Evolutionary conservation across 2,888 invertebrate species (phyloP), one percentile per base, ranked within the genome.

Genomic region (Neocrepidodera transversa): DNA sequence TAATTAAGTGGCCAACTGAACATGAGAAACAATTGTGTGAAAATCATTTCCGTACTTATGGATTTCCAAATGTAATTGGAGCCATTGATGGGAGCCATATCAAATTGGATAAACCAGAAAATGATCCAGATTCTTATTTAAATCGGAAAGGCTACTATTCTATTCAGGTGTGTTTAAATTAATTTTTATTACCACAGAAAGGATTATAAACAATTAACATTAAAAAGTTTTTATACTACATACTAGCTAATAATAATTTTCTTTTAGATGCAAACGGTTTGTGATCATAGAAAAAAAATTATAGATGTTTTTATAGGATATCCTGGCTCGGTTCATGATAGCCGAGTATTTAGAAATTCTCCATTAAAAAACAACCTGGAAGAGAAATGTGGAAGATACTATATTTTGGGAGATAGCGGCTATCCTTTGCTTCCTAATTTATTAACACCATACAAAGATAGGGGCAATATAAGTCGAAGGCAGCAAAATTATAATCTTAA

Each of bases 121-220:
- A 62, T n/a, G 61, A 62, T 58, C 49, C 64, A 4, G 62, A 64
- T 35, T 64, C 58, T 8, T 65, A 65, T 50, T n/a, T 52, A 7
- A 58, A 61, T 38, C 30, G 58, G 13, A 54, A 60, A 58, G 48
- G 47, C 2, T 59, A 36, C 11, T 54, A 59, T 55, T 61, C 61
- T 36, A 52, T 58, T 48, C 58, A 61, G 61, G 58, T 62, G 60
- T 2, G 6, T 32, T 28, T 26, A 13, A 23, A 23, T n/a, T n/a
- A n/a, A n/a, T n/a, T n/a, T n/a, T n/a, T n/a, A n/a, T n/a, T n/a
- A n/a, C n/a, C n/a, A n/a, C n/a, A n/a, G n/a, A n/a, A n/a, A n/a
- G n/a, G n/a, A n/a, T n/a, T n/a, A n/a, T n/a, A n/a, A n/a, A n/a
- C n/a, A n/a, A n/a, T n/a, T n/a, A n/a, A n/a, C n/a, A n/a, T n/a